phyloP scores from a whole-genome alignment of 2,113 vertebrate genomes.

The Lepus americanus region DNA sequence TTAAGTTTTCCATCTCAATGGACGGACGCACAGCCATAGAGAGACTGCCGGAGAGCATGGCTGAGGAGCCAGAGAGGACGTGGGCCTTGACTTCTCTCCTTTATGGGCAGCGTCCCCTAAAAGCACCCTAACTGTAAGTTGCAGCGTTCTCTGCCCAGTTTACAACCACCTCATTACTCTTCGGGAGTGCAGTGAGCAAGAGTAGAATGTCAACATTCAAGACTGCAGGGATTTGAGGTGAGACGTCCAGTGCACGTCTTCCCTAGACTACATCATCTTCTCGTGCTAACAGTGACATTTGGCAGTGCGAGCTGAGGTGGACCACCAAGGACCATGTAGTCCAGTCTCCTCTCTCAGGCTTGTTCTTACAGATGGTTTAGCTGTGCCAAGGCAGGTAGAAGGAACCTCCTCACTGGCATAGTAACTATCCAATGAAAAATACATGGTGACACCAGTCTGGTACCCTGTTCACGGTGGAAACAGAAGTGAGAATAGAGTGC shows the following conservation, averaged over 20 bases:
- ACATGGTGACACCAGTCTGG: neutral
- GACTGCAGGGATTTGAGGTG: neutral
- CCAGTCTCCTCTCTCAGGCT: neutral
- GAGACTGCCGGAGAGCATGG: neutral
- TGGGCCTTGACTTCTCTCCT: conserved; percentile 59
- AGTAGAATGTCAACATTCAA: no score
- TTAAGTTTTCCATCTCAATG: neutral
- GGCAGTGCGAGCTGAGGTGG: neutral
- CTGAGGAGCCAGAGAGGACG: neutral
- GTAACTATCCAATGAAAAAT: neutral
- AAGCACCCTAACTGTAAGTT: conserved; percentile 58
- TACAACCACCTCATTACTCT: conserved; percentile 60
- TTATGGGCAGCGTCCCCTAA: conserved; percentile 57
- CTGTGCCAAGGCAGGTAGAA: neutral
- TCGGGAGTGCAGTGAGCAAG: neutral
- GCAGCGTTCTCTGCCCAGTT: conserved; percentile 36
- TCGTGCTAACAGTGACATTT: neutral
- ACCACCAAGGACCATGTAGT: neutral
- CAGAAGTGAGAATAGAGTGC: neutral
- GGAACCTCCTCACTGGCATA: neutral
- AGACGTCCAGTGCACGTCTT: neutral
- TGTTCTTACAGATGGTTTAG: neutral
- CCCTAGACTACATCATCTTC: neutral
- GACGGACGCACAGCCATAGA: neutral
- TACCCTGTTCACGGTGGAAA: neutral